Evolutionary conservation across 2,113 vertebrate genomes (phyloP), one percentile per base, ranked within the genome.

Genomic region (Lagopus leucura): DNA sequence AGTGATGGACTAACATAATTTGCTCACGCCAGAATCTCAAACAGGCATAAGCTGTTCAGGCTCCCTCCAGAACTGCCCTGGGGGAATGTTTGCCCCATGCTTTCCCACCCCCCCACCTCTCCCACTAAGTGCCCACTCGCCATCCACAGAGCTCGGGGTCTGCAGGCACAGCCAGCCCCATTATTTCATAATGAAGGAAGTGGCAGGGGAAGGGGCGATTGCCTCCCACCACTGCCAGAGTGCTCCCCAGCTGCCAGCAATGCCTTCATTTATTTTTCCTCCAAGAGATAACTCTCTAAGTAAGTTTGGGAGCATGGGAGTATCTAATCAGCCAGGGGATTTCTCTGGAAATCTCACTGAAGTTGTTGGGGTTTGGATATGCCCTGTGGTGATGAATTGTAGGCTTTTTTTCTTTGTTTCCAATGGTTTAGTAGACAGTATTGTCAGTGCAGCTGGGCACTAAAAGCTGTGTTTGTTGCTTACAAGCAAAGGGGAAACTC

Each of bases 381-480:
- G 11, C 25, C 21, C 22, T 0, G 2, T 69, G 54, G 11, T 71
- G 58, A 54, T 76, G 32, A 78, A 77, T 81, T 94, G 92, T 79
- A 54, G 42, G 65, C 34, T 27, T 8, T 64, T 94, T 94, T 78
- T 86, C 48, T 88, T 88, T 86, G 34, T 89, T 86, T 85, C 34
- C 55, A 82, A n/a, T 20, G 85, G 69, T 57, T 90, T 45, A n/a
- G 54, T 38, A 89, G 66, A 52, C 57, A 63, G 84, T 57, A 60
- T 5, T 54, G 25, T 21, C 34, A 19, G 8, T 69, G 70, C 20
- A 71, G 52, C 57, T 58, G 63, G 76, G 22, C 42, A 36, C 18
- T 34, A 4, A 22, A 32, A 66, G 4, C 34, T 40, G 3, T 21
- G 19, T 34, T 45, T 76, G 6, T 28, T 27, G 22, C 48, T 74